phyloP scores from a whole-genome alignment of 1,140 invertebrate species.

The Varroa destructor region DNA sequence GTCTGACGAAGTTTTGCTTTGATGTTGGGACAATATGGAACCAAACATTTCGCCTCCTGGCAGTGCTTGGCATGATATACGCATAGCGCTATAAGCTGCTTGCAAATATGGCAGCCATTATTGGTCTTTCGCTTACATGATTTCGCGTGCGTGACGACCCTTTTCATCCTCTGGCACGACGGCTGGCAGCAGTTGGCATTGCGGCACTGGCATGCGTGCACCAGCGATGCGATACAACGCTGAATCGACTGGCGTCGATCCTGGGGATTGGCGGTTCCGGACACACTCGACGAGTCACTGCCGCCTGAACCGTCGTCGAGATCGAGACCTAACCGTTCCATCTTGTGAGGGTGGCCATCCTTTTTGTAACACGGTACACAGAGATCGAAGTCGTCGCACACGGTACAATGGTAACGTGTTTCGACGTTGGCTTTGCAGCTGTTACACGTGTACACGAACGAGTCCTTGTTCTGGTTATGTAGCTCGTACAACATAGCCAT shows the following conservation, averaged over 20 bases:
- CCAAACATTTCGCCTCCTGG: slow-evolving; percentile 79
- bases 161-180: slow-evolving; percentile 96
- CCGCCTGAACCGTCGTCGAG: slow-evolving; percentile 28
- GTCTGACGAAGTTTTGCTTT: slow-evolving; percentile 94
- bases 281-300: slow-evolving; percentile 29
- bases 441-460: slow-evolving; percentile 98
- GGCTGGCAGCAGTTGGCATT: slow-evolving; percentile 93
- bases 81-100: slow-evolving; percentile 92
- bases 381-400: slow-evolving; percentile 96
- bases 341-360: slow-evolving; percentile 84
- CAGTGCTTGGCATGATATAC: slow-evolving; percentile 99
- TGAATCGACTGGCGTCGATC: slow-evolving; percentile 89
- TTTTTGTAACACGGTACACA: slow-evolving; percentile 89
- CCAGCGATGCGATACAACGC: slow-evolving; percentile 88
- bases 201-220: slow-evolving; percentile 87
- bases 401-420: slow-evolving; percentile 89
- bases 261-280: slow-evolving; percentile 42
- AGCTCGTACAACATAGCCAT: slow-evolving; percentile 95
- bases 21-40: slow-evolving; percentile 95
- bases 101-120: slow-evolving; percentile 92
- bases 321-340: slow-evolving; percentile 92
- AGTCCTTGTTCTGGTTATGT: slow-evolving; percentile 93
- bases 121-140: slow-evolving; percentile 85
- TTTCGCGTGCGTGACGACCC: slow-evolving; percentile 90
- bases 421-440: slow-evolving; percentile 88